Conservation (phyloP, 2,888 invertebrate species). For the Dryadula phaetusa region DNA sequence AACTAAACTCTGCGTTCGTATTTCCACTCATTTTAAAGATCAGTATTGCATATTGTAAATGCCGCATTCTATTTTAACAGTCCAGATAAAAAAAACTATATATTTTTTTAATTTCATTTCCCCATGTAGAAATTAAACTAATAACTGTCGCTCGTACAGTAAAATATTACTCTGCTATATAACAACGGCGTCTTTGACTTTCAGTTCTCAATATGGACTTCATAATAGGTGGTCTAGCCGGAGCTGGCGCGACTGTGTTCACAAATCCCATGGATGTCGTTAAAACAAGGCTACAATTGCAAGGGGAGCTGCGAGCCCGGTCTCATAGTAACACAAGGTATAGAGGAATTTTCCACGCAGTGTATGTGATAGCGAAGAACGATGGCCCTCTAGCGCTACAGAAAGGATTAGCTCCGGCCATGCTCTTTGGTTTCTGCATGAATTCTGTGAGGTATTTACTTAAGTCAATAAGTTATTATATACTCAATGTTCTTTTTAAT, state of each 20-base stretch:
- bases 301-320: slow-evolving; percentile 88
- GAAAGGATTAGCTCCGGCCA: slow-evolving; percentile 91
- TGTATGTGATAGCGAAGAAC: slow-evolving; percentile 87
- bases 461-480: not conserved
- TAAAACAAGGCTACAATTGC: slow-evolving; percentile 94
- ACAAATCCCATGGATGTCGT: slow-evolving; percentile 95
- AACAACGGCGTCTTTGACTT: not conserved
- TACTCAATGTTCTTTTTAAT: too few relatives aligned
- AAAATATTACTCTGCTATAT: not conserved
- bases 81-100: too few relatives aligned
- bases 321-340: slow-evolving; percentile 82
- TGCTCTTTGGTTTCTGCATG: slow-evolving; percentile 90
- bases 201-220: slow-evolving; percentile 85
- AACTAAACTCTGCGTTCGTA: too few relatives aligned
- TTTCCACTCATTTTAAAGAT: too few relatives aligned
- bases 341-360: slow-evolving; percentile 90
- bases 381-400: slow-evolving; percentile 91
- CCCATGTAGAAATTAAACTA: not conserved
- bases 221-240: slow-evolving; percentile 88
- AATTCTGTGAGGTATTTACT: slow-evolving; percentile 79
- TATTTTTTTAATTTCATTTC: too few relatives aligned
- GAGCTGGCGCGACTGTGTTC: slow-evolving; percentile 90
- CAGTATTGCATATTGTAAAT: too few relatives aligned
- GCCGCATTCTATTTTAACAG: too few relatives aligned
- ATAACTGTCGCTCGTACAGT: not conserved